Evolutionary conservation across 2,888 invertebrate species (phyloP), one percentile per base, ranked within the genome.

Genomic region (Andrena flavipes): DNA sequence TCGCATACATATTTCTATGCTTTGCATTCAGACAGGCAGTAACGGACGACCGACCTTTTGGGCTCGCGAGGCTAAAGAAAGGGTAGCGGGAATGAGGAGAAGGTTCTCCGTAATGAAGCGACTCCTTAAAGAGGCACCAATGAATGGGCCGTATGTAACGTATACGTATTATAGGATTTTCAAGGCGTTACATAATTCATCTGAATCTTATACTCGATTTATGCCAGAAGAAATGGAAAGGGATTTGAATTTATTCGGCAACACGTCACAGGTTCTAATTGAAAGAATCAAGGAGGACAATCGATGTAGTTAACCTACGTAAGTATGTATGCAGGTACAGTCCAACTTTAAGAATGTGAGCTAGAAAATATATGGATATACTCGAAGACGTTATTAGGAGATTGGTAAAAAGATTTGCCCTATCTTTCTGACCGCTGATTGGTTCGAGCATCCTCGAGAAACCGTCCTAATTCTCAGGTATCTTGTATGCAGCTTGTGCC

Each of bases 21-120:
- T 86, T 76, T 60, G 82, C 82, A 84, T 84, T 86, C 76, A 84
- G 70, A 75, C 69, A 26, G 76, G 63, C 75, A 23, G 75, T 68
- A 72, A 82, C 79, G 82, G 71, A 20, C 78, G 82, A 73, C 78
- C 73, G 64, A 82, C 68, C 82, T 72, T 84, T 78, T 68, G 30
- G 76, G 60, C 29, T 42, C 59, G 51, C 74, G 35, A 69, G 67
- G 51, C 67, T 42, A 69, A 84, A 65, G 64, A 79, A 80, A 71
- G 59, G 72, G 54, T n/a, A 26, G 16, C 62, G 26, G 64, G 49
- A 79, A 79, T 68, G 79, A 79, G 65, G 68, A 63, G 67, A 56
- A 60, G 49, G 49, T 69, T 81, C 76, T 72, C n/a, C 60, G 42
- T 77, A 77, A 77, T 77, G 82, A 73, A 68, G 30, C 60, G 23